Conservation (phyloP, 2,797 vertebrate genomes). For the Craterocephalus amniculus region DNA sequence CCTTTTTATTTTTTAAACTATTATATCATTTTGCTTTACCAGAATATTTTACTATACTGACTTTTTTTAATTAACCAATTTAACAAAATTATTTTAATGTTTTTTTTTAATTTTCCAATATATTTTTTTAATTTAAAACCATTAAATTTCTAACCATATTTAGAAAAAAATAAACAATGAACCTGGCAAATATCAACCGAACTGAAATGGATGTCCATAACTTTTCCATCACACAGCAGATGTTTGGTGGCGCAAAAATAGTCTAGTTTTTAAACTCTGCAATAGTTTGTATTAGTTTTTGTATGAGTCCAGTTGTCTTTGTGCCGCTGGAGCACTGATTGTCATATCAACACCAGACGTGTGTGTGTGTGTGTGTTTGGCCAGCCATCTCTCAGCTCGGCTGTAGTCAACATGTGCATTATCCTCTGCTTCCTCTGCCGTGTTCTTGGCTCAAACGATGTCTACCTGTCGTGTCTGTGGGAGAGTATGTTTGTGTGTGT, state of each 20-base stretch:
- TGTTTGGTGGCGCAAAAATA: background rate
- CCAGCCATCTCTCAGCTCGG: constrained; percentile 61
- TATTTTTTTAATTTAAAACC: background rate
- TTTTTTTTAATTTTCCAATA: background rate
- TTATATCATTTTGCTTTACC: too few relatives aligned
- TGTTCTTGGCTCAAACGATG: constrained; percentile 51
- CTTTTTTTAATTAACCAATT: background rate
- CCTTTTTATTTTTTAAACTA: too few relatives aligned
- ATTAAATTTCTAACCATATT: background rate
- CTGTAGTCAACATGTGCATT: constrained; percentile 60
- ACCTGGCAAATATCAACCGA: background rate
- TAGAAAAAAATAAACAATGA: background rate
- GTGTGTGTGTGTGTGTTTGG: constrained; percentile 47
- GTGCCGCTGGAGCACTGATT: constrained; percentile 37
- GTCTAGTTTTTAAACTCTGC: background rate
- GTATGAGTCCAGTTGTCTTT: constrained; percentile 7
- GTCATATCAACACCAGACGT: constrained; percentile 55
- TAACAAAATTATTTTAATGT: background rate
- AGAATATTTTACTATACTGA: background rate
- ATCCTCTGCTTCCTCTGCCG: constrained; percentile 54
- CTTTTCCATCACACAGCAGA: too few relatives aligned
- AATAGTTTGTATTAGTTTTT: constrained; percentile 16
- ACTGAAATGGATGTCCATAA: background rate
- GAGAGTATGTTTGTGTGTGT: constrained; percentile 41
- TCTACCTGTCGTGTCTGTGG: constrained; percentile 50